phyloP scores from a whole-genome alignment of 2,797 vertebrate species.

The Anguilla marmorata region DNA sequence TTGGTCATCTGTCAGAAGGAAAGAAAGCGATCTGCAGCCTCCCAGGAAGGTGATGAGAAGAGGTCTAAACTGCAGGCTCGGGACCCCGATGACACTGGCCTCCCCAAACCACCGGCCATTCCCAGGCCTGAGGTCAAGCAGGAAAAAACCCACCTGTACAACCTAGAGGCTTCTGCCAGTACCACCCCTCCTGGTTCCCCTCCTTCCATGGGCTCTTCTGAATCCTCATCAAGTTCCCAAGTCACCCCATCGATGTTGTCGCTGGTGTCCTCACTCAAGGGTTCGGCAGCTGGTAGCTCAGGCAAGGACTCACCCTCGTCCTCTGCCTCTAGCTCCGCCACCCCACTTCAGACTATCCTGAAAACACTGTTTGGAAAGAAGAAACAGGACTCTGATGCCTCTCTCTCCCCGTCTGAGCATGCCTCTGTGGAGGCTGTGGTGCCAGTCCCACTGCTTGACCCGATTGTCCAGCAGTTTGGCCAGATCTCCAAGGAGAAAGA shows the following conservation, averaged over 20 bases:
- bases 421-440: conserved; percentile 62
- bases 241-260: conserved; percentile 72
- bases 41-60: conserved; percentile 83
- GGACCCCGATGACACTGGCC: conserved; percentile 70
- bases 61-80: conserved; percentile 73
- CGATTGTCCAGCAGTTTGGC: conserved; percentile 90
- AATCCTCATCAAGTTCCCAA: conserved; percentile 65
- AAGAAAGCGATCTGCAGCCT: conserved; percentile 75
- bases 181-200: conserved; percentile 88
- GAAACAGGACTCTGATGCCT: conserved; percentile 80
- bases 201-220: conserved; percentile 69
- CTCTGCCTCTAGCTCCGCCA: conserved; percentile 59
- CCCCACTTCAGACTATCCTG: conserved; percentile 91
- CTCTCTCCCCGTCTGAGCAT: conserved; percentile 74
- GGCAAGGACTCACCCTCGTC: conserved; percentile 64
- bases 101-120: conserved; percentile 57
- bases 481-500: conserved; percentile 80
- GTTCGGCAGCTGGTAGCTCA: conserved; percentile 53
- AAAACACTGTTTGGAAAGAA: conserved; percentile 92
- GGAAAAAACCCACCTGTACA: conserved; percentile 66
- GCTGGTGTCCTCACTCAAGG: conserved; percentile 76
- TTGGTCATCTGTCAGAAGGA: conserved; percentile 94
- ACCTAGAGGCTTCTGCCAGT: conserved; percentile 70
- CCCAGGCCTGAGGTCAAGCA: conserved; percentile 71
- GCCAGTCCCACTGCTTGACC: conserved; percentile 77